Percentiles rank a stretch among this genome's conserved stretches.
These are phyloP conservation scores for Sula dactylatra DNA, from an alignment of 2,113 vertebrate genomes.

Conservation along the genomic window DNA sequence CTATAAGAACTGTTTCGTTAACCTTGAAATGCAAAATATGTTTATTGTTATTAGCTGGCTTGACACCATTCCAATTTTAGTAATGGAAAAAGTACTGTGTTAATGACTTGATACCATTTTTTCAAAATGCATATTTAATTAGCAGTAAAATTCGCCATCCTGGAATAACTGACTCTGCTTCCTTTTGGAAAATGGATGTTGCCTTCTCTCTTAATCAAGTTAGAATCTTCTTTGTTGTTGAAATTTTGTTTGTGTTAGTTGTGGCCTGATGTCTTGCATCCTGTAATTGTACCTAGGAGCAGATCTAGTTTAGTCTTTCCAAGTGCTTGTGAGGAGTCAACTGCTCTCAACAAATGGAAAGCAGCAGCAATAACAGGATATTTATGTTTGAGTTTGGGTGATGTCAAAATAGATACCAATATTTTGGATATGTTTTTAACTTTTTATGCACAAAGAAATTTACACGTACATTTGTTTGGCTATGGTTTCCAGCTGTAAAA, in stretches of 20 bases:
- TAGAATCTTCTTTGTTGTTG: background rate
- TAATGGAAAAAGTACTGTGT: background rate
- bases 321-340: background rate
- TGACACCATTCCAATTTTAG: background rate
- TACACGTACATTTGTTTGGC: background rate
- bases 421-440: background rate
- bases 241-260: background rate
- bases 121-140: background rate
- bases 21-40: background rate
- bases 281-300: background rate
- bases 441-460: background rate
- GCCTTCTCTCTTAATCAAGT: background rate
- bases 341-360: background rate
- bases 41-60: background rate
- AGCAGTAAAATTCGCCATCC: background rate
- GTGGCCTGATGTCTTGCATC: background rate
- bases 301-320: background rate
- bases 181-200: background rate
- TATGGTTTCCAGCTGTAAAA: background rate
- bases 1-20: constrained; percentile 19
- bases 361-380: background rate
- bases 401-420: background rate
- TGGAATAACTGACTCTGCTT: background rate
- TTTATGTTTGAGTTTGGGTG: background rate
- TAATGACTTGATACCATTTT: background rate